Evolutionary conservation across 2,113 vertebrate species (phyloP), one percentile per base, ranked within the genome.

Genomic region (Pantherophis guttatus): DNA sequence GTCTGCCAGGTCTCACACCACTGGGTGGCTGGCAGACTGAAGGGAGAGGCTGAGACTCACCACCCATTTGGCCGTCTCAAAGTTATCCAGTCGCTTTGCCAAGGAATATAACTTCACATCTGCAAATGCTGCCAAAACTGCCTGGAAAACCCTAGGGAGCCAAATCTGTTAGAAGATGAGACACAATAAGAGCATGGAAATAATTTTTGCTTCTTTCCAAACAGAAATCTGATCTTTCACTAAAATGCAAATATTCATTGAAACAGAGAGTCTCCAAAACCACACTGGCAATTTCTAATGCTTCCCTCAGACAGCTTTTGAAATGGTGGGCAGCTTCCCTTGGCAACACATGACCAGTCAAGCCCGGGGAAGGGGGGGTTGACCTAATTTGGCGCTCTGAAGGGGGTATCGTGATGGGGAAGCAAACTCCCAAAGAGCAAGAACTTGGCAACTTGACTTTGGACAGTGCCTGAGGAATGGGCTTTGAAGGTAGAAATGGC

Each of bases 61-160:
- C 97, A 98, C 99, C 21, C 98, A 99, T 96, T 95, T 98, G 19
- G 99, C 98, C 33, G 98, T 95, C 65, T 98, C 97, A 33, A 92
- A 90, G 94, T 96, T 97, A 94, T 98, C 99, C 95, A 98, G 95
- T 2, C 95, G 97, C 96, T 90, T 97, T 91, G 98, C 92, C 91
- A 99, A 92, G 11, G 97, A 98, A 93, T 99, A 99, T 75, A 99
- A 98, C 95, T 97, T 99, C 2, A 98, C 94, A 48, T 99, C 99
- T 12, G 98, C 99, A 88, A 98, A 95, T 6, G 98, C 98, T 90
- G 99, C 98, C 26, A 99, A 96, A 81, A 98, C 95, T 0, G 98
- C 98, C 87, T 99, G 99, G 87, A 95, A 90, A 50, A 99, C 94
- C 91, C 99, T 97, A 52, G 99, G 99, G 33, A 98, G 96, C 98